Evolutionary conservation across 2,797 vertebrate species (phyloP), one percentile per base, ranked within the genome.

Genomic region (Etheostoma perlongum): DNA sequence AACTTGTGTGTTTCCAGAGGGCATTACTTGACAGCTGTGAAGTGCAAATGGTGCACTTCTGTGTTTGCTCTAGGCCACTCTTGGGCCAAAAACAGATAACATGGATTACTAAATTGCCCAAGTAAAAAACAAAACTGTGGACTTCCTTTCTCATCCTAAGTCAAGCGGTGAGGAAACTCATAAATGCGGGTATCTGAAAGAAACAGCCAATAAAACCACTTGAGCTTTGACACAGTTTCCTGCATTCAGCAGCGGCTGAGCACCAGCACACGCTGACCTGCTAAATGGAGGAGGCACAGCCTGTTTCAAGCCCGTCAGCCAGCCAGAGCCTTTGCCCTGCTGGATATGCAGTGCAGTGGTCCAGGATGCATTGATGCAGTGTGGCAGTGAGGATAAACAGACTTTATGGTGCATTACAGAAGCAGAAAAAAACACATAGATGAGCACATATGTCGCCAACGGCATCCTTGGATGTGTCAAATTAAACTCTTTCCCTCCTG

Each of bases 361-460:
- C 8, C 63, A 75, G 83, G 76, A 85, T 58, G 85, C 89, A 82
- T 80, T 82, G 72, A 65, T 85, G 79, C 83, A 86, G 84, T 79
- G 82, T 85, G 78, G 81, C 87, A 74, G 89, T 40, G 76, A 90
- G 89, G 82, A 89, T 93, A 93, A 93, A 93, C 89, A 83, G 89
- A 93, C 88, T 91, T 93, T 91, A 93, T 91, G 91, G 91, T 85
- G 92, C 91, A 91, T 91, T 88, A 90, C 85, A 69, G 80, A 88
- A 53, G 69, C 86, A 86, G 77, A 76, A 68, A 11, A 40, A 84
- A 85, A 84, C 85, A 88, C 70, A 74, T 55, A 53, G 49, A 47
- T 58, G 0, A 66, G 42, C 79, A 53, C 79, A 85, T 85, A 84
- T 73, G 65, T 33, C 51, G 74, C 59, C 42, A 42, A 72, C 72